phyloP scores from a whole-genome alignment of 2,888 invertebrate genomes.

The Linnaemya tessellans region DNA sequence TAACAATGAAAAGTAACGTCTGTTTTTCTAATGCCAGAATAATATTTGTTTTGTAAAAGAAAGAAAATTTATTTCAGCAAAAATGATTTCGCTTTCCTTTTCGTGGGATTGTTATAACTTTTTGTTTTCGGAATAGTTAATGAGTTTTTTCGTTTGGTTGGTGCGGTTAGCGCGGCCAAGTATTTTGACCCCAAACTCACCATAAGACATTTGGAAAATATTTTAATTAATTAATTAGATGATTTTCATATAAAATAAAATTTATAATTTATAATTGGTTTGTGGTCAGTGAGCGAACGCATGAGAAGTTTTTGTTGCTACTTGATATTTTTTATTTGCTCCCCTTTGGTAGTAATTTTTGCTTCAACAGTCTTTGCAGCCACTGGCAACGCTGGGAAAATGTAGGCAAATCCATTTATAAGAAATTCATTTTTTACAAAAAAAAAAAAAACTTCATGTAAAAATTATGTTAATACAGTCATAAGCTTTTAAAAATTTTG shows the following conservation, averaged over 20 bases:
- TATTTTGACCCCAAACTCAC: conserved; percentile 17
- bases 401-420: no score
- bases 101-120: conserved; percentile 1
- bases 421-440: no score
- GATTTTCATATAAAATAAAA: no score
- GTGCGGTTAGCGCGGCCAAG: conserved; percentile 4
- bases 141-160: conserved; percentile 33
- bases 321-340: neutral
- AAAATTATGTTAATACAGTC: no score
- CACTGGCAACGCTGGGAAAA: no score
- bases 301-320: neutral
- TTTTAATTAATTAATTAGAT: conserved; percentile 18
- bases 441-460: no score
- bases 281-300: neutral
- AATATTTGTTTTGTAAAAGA: conserved; percentile 20
- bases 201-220: neutral
- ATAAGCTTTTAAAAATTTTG: no score
- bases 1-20: conserved; percentile 42
- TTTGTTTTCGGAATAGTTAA: conserved; percentile 24
- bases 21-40: conserved; percentile 20
- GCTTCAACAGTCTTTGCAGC: no score
- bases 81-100: conserved; percentile 53
- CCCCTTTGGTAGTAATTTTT: neutral
- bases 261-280: no score
- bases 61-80: neutral